Base-by-base conservation (phyloP, 2,888 invertebrate genomes). In the Nineta flava region DNA sequence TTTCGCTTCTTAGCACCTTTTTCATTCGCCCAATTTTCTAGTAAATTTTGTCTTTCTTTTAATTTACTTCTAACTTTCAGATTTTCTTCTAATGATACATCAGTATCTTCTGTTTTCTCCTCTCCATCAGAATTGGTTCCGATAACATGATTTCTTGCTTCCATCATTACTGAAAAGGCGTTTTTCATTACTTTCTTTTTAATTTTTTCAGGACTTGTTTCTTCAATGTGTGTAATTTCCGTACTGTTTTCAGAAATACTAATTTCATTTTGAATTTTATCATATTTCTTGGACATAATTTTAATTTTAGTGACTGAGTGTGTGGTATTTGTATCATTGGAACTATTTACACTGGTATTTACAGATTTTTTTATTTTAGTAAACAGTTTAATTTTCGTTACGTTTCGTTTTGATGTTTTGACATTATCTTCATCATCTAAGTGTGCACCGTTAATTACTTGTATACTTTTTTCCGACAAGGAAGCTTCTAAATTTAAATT, bases 141-240 rank as follows among this genome's bases (percentile, higher is more conserved):
- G 53, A 81, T 73, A 46, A 70, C 70, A 60, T 77, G 79, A 59
- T 77, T 74, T 54, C 80, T 69, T 15, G 76, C 76, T 54, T 76
- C 76, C 82, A 82, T 82, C 68, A 82, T 69, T 31, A 81, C 60
- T 58, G 77, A 69, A 62, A 82, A 82, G 34, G 77, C 81, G 71
- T 81, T 68, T 56, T 38, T 46, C 43, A 47, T 53, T 50, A 32
- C 41, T 52, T 48, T 49, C 32, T 34, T 34, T n/a, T 46, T 16
- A 34, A 17, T 7, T 26, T 10, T 9, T 2, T 35, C 35, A 9
- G 15, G 3, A 19, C 21, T 21, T 3, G 16, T 19, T 17, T 19
- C 12, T 10, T 17, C 21, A 43, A 43, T 21, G 9, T 9, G 12
- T 19, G 3, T n/a, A 43, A 21, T 43, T 43, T 19, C n/a, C 32